phyloP scores from a whole-genome alignment of 2,113 vertebrate genomes.

The Sinocyclocheilus anshuiensis region DNA sequence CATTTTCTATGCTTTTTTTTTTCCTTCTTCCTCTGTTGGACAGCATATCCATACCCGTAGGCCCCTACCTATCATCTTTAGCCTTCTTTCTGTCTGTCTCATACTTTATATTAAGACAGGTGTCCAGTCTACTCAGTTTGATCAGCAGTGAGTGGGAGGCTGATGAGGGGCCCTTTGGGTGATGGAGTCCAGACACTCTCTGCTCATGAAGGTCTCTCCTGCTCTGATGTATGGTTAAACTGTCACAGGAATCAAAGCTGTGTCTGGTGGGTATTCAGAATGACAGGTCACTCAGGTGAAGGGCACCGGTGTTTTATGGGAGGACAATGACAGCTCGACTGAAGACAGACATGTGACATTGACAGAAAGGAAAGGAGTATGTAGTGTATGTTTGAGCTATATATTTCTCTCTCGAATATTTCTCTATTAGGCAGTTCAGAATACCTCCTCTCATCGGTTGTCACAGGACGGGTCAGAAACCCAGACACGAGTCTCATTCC shows the following conservation, averaged over 20 bases:
- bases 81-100: constrained; percentile 17
- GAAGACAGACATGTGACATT: constrained; percentile 36
- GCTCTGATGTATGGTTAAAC: constrained; percentile 46
- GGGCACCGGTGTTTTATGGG: constrained; percentile 45
- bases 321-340: constrained; percentile 43
- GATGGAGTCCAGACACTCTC: constrained; percentile 46
- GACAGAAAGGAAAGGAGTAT: constrained; percentile 29
- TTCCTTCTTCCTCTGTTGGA: neutral
- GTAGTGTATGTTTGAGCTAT: neutral
- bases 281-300: constrained; percentile 53
- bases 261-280: constrained; percentile 40
- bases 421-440: neutral
- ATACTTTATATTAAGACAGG: constrained; percentile 31
- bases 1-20: neutral
- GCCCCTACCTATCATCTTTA: neutral
- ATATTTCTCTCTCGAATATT: constrained; percentile 3
- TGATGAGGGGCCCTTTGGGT: constrained; percentile 48
- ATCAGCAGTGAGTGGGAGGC: constrained; percentile 53
- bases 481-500: neutral
- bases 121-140: constrained; percentile 45
- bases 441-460: neutral
- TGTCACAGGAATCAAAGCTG: constrained; percentile 36
- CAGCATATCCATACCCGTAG: neutral
- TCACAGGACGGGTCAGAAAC: neutral
- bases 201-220: constrained; percentile 40